phyloP scores from a whole-genome alignment of 2,797 vertebrate genomes.

The Pelobates cultripes region DNA sequence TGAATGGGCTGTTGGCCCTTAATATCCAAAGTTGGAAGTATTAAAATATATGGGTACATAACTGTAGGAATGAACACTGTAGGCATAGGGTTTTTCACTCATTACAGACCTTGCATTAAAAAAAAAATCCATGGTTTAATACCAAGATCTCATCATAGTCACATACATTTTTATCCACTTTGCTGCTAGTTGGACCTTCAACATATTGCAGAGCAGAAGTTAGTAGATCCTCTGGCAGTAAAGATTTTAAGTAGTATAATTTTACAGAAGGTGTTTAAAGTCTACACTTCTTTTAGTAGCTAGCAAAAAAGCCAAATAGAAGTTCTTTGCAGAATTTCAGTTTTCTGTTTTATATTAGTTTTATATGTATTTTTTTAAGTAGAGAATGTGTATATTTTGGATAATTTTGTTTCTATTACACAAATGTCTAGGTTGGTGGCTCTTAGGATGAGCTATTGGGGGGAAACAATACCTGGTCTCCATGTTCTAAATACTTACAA shows the following conservation, averaged over 20 bases:
- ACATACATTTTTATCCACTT: background rate
- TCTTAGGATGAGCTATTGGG: background rate
- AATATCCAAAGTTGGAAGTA: background rate
- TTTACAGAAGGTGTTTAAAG: background rate
- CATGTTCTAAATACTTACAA: slow-evolving; percentile 18
- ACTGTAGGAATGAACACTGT: background rate
- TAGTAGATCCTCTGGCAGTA: background rate
- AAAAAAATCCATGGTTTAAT: background rate
- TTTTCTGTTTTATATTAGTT: slow-evolving; percentile 47
- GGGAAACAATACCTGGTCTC: slow-evolving; percentile 12
- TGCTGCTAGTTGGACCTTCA: background rate
- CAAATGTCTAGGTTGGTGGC: slow-evolving; percentile 25
- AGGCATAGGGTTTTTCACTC: background rate
- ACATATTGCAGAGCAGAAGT: background rate
- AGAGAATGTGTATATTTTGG: slow-evolving; percentile 51
- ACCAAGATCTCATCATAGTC: background rate
- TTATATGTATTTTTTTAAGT: slow-evolving; percentile 57
- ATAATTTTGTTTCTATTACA: slow-evolving; percentile 36
- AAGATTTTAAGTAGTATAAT: background rate
- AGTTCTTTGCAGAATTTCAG: slow-evolving; percentile 28
- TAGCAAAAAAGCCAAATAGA: slow-evolving; percentile 38
- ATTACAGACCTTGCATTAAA: background rate
- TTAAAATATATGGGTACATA: background rate
- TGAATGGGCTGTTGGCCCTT: background rate
- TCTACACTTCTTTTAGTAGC: background rate